Evolutionary conservation across 2,797 vertebrate genomes (phyloP), one percentile per base, ranked within the genome.

Genomic region (Phataginus tricuspis): DNA sequence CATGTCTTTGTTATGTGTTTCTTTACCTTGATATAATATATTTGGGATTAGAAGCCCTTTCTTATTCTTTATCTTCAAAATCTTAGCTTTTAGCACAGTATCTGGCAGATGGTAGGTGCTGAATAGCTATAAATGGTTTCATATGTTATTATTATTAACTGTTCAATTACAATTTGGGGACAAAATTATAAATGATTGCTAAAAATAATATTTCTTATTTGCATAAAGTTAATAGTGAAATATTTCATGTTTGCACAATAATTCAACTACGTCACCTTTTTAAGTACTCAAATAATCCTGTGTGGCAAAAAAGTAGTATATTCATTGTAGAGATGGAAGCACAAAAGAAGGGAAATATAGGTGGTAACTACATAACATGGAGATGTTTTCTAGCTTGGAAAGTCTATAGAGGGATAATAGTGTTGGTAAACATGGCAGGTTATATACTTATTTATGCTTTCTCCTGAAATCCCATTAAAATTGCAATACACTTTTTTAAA

Each of bases 11-110:
- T 61, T 78, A 31, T 45, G 9, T 78, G 3, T 51, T 59, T 77
- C 61, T 77, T 83, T 64, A 34, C 13, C 27, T 89, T 53, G 45
- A 16, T 75, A 19, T 71, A 45, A 71, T 84, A 69, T 49, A 71
- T 55, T 72, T 94, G 39, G 92, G 42, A 92, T 39, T 39, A 77
- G 4, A 25, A 31, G 7, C 4, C 37, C 68, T 72, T 75, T 91
- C 79, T 89, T 77, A 82, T 89, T 29, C 55, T 72, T 86, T 49
- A 79, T 75, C 37, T 95, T 88, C 23, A 64, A 75, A 85, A 61
- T 69, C 16, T 19, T 91, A 15, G 68, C n/a, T 89, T 78, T 90
- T 94, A 86, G 34, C 27, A 45, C 39, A 88, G 34, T 55, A 85
- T 75, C 16, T 49, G 77, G 29, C 74, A 61, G 55, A 25, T 74